These are phyloP conservation scores for Temnothorax unifasciatus DNA, from an alignment of 2,888 invertebrate genomes.

Conservation along the genomic window DNA sequence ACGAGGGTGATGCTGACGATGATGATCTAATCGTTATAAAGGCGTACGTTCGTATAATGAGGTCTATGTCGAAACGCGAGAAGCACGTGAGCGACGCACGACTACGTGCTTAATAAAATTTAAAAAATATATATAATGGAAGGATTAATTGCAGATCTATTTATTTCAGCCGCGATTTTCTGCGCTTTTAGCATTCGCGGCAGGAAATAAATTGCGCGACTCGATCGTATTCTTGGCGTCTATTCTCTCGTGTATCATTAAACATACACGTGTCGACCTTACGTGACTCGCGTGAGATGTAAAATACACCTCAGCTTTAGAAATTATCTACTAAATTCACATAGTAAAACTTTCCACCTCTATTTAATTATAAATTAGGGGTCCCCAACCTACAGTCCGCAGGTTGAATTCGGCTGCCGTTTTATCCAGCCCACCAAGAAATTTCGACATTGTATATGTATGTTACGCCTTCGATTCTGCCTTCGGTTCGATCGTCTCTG, in stretches of 20 bases:
- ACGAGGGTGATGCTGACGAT: constrained; percentile 67
- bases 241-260: not conserved
- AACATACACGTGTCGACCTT: not conserved
- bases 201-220: not conserved
- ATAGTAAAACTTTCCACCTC: not conserved
- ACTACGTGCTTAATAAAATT: not conserved
- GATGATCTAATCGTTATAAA: constrained; percentile 71
- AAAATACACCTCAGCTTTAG: not conserved
- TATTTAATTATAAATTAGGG: too few species aligned
- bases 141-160: not conserved
- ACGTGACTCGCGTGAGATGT: not conserved
- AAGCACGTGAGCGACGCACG: not conserved
- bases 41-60: constrained; percentile 30
- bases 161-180: not conserved
- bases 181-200: not conserved
- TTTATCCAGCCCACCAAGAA: too few species aligned
- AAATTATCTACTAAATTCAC: not conserved
- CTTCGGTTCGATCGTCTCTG: too few species aligned
- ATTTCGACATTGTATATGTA: too few species aligned
- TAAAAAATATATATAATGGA: not conserved
- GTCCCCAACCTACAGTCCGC: too few species aligned
- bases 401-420: too few species aligned
- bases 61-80: not conserved
- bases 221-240: not conserved
- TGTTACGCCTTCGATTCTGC: too few species aligned